phyloP scores from a whole-genome alignment of 1,140 invertebrate genomes.

The Littorina saxatilis region DNA sequence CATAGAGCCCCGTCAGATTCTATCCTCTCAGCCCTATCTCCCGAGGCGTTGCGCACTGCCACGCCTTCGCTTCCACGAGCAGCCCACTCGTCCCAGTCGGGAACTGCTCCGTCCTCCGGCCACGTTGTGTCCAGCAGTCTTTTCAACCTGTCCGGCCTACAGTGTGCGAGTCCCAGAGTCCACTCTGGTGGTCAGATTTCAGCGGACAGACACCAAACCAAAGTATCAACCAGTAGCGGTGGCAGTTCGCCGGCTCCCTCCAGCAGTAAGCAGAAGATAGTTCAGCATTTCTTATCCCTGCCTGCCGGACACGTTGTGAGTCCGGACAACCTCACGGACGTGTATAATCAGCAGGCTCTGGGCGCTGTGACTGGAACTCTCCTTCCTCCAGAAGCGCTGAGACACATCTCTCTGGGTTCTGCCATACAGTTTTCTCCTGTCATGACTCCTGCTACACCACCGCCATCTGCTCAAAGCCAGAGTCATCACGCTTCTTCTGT shows the following conservation, averaged over 20 bases:
- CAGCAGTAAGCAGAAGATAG: slow-evolving; percentile 3
- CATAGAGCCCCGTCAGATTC: slow-evolving; percentile 1
- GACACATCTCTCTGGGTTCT: not conserved
- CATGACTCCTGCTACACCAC: not conserved
- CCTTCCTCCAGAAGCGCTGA: not conserved
- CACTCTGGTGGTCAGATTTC: not conserved
- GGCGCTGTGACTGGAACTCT: not conserved
- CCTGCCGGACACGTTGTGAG: not conserved
- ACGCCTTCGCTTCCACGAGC: not conserved
- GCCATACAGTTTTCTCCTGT: no score
- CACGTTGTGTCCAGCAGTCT: slow-evolving; percentile 14
- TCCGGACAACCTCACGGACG: no score
- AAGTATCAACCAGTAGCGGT: not conserved
- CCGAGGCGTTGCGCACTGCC: not conserved
- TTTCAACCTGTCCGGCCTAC: slow-evolving; percentile 9
- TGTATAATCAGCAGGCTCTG: not conserved
- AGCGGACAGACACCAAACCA: not conserved
- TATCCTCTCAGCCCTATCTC: not conserved
- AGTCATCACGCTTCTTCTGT: not conserved
- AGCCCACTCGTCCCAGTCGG: not conserved
- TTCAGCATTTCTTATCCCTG: slow-evolving; percentile 3
- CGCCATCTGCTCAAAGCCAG: not conserved
- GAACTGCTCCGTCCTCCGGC: not conserved
- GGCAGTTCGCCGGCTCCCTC: not conserved
- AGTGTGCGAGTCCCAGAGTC: not conserved